Evolutionary conservation across 2,888 invertebrate species (phyloP).

Genomic region (Agrilus cyanescens): DNA sequence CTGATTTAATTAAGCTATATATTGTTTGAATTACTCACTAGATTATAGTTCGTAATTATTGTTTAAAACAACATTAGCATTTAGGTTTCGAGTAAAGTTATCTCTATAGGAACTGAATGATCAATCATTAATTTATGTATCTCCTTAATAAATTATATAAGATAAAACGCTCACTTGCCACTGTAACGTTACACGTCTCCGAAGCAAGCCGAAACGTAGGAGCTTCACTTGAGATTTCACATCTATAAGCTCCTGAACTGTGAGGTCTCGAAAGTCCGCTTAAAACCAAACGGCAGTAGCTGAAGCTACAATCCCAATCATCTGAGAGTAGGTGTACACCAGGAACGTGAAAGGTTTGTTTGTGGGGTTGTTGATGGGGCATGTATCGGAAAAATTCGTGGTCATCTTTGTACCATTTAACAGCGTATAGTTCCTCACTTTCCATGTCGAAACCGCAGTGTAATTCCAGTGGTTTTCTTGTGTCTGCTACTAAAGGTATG

Average conservation of each 20-base stretch:
- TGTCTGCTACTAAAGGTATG: conserved; percentile 38
- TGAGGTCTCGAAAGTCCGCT: conserved; percentile 29
- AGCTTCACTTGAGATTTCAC: conserved; percentile 51
- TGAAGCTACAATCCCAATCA: conserved; percentile 26
- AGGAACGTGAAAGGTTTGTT: conserved; percentile 29
- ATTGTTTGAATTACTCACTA: too few relatives aligned
- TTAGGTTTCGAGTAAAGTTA: too few relatives aligned
- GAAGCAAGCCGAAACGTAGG: conserved; percentile 46
- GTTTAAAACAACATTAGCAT: too few relatives aligned
- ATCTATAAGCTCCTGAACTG: conserved; percentile 44
- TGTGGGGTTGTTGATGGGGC: conserved; percentile 22
- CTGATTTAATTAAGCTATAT: too few relatives aligned
- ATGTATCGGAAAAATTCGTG: conserved; percentile 40
- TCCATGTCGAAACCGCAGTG: conserved; percentile 40
- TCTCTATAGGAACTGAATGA: too few relatives aligned
- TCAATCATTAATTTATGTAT: too few relatives aligned
- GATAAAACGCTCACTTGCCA: conserved; percentile 38
- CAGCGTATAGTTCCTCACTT: conserved; percentile 38
- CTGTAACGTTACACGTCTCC: conserved; percentile 45
- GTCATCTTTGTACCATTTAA: conserved; percentile 41
- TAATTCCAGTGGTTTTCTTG: conserved; percentile 36
- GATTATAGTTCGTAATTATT: too few relatives aligned
- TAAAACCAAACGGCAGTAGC: conserved; percentile 32
- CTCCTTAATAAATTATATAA: too few relatives aligned
- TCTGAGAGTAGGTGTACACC: conserved; percentile 29